Conservation (phyloP, 2,113 vertebrate species). For the human region DNA sequence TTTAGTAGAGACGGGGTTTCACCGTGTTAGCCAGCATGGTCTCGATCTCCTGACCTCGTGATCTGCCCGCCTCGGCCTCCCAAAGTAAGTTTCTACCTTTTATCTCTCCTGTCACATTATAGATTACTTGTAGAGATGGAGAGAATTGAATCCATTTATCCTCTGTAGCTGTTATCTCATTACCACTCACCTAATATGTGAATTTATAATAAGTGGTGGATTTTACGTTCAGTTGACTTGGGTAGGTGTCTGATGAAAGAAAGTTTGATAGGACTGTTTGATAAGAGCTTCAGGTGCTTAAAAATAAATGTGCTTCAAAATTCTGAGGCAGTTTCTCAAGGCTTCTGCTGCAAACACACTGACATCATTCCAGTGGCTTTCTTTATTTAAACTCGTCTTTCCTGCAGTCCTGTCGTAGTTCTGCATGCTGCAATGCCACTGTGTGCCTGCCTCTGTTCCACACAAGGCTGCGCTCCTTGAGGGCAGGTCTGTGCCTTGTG, state of each 20-base stretch:
- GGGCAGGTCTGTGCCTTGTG: not conserved
- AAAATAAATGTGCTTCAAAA: constrained; percentile 12
- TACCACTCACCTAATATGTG: not conserved
- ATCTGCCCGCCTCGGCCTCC: too few species aligned
- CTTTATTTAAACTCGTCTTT: not conserved
- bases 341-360: not conserved
- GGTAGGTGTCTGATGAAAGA: not conserved
- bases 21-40: too few species aligned
- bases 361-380: not conserved
- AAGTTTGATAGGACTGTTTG: not conserved
- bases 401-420: rapidly evolving
- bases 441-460: not conserved
- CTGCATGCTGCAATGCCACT: rapidly evolving
- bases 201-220: not conserved
- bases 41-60: too few species aligned
- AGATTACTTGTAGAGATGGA: not conserved
- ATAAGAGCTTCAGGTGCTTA: not conserved
- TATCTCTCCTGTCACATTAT: not conserved
- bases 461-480: not conserved
- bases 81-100: not conserved
- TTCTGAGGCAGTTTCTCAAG: not conserved
- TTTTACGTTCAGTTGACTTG: not conserved
- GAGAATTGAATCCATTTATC: not conserved
- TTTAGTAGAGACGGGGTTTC: too few species aligned
- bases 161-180: not conserved